These are phyloP conservation scores for Xanthostigma xanthostigma DNA, from an alignment of 2,888 invertebrate species.

Conservation along the genomic window DNA sequence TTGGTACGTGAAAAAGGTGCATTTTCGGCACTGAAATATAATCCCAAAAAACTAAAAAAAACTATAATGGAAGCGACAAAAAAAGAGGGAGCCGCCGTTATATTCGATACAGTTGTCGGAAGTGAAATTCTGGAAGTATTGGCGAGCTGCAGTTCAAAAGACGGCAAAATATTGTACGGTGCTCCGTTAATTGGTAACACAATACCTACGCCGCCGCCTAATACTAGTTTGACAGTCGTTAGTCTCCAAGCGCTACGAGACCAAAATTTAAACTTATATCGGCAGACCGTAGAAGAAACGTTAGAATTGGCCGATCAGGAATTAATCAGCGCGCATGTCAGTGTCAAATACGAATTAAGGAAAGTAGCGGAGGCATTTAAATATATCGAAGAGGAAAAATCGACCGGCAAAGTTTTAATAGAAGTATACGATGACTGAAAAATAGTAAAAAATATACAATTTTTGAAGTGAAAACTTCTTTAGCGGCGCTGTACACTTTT, in stretches of 20 bases:
- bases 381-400: slow-evolving; percentile 37
- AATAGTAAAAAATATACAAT: too few species aligned
- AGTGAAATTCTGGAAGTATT: slow-evolving; percentile 41
- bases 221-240: slow-evolving; percentile 21
- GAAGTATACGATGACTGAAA: slow-evolving; percentile 18
- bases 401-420: slow-evolving; percentile 44
- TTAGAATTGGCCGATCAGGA: slow-evolving; percentile 44
- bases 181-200: slow-evolving; percentile 18
- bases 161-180: slow-evolving; percentile 30
- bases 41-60: slow-evolving; percentile 34
- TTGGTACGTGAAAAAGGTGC: slow-evolving; percentile 45
- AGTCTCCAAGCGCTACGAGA: slow-evolving; percentile 24
- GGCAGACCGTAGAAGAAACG: slow-evolving; percentile 37
- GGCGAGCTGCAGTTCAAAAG: slow-evolving; percentile 34
- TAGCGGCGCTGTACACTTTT: too few species aligned
- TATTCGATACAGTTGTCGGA: slow-evolving; percentile 45
- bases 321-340: slow-evolving; percentile 41
- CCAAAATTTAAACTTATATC: slow-evolving; percentile 37
- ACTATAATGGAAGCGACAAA: slow-evolving; percentile 39
- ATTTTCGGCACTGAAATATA: slow-evolving; percentile 43
- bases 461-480: too few species aligned
- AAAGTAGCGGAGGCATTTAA: slow-evolving; percentile 44
- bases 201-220: slow-evolving; percentile 21
- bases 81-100: slow-evolving; percentile 42
- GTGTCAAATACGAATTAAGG: slow-evolving; percentile 35